A percentile compares a stretch with the other conserved stretches of the same genome.
Conservation (phyloP, 2,888 invertebrate genomes). For the Aricia artaxerxes region DNA sequence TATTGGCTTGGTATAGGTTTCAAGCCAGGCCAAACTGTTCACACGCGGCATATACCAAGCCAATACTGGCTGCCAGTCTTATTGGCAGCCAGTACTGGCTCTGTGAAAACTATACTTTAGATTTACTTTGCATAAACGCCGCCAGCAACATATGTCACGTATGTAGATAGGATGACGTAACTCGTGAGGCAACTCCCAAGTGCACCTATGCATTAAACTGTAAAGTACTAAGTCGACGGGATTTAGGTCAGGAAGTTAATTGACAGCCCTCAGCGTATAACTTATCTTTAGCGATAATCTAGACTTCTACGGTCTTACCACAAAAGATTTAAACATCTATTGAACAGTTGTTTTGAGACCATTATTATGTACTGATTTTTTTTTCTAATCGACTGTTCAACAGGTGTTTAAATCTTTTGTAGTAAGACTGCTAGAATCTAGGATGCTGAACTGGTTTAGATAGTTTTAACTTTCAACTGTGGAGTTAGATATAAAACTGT, state of each 20-base stretch:
- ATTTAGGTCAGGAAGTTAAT: conserved; percentile 6
- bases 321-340: too few species aligned
- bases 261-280: background rate
- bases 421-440: background rate
- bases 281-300: background rate
- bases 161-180: background rate
- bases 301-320: background rate
- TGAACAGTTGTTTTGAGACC: too few species aligned
- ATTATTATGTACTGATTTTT: too few species aligned
- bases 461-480: background rate
- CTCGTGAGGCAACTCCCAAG: background rate
- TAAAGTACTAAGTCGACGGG: background rate
- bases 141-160: background rate
- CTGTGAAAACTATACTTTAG: too few species aligned
- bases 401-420: too few species aligned
- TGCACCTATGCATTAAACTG: conserved; percentile 8
- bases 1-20: too few species aligned
- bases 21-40: too few species aligned
- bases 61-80: too few species aligned
- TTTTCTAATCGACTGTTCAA: too few species aligned
- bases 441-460: background rate
- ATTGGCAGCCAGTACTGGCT: too few species aligned
- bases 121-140: background rate
- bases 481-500: background rate
- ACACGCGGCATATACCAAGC: too few species aligned